Conservation (phyloP, 30 jellyfish, hydroid and myxozoan genomes). For the Sanderia malayensis region DNA sequence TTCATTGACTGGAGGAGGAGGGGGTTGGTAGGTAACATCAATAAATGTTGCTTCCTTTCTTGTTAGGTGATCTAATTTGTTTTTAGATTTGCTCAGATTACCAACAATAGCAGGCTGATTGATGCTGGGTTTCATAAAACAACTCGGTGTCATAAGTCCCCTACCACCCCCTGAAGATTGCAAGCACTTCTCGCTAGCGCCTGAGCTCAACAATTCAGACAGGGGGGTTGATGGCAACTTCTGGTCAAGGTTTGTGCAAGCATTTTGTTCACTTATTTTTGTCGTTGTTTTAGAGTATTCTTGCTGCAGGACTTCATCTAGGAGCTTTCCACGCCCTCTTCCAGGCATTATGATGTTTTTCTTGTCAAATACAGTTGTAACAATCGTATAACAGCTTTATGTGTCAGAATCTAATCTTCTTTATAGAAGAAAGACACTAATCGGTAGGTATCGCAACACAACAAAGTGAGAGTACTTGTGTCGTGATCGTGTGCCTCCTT, state of each 20-base stretch:
- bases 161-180: constrained; percentile 45
- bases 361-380: too few species aligned
- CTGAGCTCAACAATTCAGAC: neutral
- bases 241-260: neutral
- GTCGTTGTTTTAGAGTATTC: neutral
- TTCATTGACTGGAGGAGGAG: too few species aligned
- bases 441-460: too few species aligned
- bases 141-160: constrained; percentile 48
- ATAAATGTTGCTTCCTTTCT: too few species aligned
- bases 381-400: too few species aligned
- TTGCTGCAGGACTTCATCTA: constrained; percentile 15
- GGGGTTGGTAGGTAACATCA: too few species aligned
- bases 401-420: too few species aligned
- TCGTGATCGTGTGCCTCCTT: neutral
- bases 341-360: constrained; percentile 25
- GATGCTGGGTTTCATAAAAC: constrained; percentile 7
- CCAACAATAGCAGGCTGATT: neutral
- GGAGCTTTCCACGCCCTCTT: constrained; percentile 40
- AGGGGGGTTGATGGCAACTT: neutral
- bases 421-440: too few species aligned
- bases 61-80: too few species aligned
- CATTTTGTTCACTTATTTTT: neutral
- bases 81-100: too few species aligned
- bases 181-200: neutral
- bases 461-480: too few species aligned